phyloP scores from a whole-genome alignment of 1,140 invertebrate species.

The Tetramorium alpestre region DNA sequence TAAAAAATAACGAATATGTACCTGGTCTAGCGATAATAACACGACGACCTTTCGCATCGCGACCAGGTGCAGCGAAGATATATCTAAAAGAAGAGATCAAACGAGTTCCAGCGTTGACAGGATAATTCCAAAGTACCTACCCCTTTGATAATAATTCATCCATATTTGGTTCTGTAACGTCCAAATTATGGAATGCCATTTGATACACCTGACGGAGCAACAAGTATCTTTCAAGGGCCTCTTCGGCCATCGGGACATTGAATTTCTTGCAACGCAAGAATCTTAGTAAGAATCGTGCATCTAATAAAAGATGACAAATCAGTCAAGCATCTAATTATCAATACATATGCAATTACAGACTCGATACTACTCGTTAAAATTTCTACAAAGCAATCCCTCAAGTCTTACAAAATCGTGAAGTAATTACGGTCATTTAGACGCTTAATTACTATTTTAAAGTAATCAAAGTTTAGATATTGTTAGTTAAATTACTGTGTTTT shows the following conservation, averaged over 20 bases:
- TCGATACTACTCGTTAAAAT: background rate
- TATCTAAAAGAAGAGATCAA: slow-evolving; percentile 84
- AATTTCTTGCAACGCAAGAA: slow-evolving; percentile 95
- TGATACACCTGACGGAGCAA: slow-evolving; percentile 90
- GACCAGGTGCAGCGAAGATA: slow-evolving; percentile 92
- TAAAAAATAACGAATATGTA: slow-evolving; percentile 78
- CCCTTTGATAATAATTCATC: slow-evolving; percentile 90
- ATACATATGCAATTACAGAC: background rate
- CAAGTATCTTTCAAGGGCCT: slow-evolving; percentile 93
- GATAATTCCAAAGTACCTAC: slow-evolving; percentile 82
- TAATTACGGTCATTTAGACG: background rate
- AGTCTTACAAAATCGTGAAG: background rate
- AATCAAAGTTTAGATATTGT: background rate
- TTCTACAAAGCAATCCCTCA: background rate
- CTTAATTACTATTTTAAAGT: background rate
- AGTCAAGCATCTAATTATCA: background rate
- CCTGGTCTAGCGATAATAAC: slow-evolving; percentile 92
- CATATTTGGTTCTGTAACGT: slow-evolving; percentile 90
- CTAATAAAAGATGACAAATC: slow-evolving; percentile 82
- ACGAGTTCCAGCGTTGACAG: background rate
- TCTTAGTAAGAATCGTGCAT: slow-evolving; percentile 91
- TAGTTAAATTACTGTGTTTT: background rate
- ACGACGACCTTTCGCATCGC: slow-evolving; percentile 91
- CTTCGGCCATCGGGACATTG: slow-evolving; percentile 92
- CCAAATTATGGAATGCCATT: slow-evolving; percentile 91